These are phyloP conservation scores for Euborellia annulipes DNA, from an alignment of 1,140 invertebrate genomes.

Conservation along the genomic window DNA sequence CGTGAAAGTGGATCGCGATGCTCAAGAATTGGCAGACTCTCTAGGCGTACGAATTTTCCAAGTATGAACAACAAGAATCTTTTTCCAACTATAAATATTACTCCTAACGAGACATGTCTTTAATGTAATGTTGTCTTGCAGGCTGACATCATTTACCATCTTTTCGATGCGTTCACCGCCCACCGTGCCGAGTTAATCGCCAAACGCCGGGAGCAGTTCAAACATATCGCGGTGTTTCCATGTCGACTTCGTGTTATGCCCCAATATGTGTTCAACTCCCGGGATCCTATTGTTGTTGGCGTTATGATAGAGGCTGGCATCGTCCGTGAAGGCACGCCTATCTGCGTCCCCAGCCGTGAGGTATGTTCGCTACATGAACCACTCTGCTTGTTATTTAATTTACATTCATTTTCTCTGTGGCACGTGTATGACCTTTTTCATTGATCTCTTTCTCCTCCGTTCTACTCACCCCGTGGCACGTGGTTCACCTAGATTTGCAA, in stretches of 20 bases:
- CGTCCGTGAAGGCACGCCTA: constrained; percentile 87
- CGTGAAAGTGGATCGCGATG: constrained; percentile 94
- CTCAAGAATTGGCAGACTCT: constrained; percentile 90
- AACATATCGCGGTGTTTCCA: constrained; percentile 94
- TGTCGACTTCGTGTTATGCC: constrained; percentile 80
- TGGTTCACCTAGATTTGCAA: too few relatives aligned
- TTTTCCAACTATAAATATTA: too few relatives aligned
- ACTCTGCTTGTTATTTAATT: too few relatives aligned
- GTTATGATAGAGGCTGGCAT: constrained; percentile 92
- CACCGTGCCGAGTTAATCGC: constrained; percentile 89
- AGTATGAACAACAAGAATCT: too few relatives aligned
- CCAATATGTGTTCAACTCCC: constrained; percentile 91
- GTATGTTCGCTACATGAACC: too few relatives aligned
- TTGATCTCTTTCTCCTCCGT: too few relatives aligned
- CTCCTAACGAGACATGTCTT: too few relatives aligned
- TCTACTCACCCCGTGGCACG: too few relatives aligned
- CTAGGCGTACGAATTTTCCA: constrained; percentile 88
- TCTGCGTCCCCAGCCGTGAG: constrained; percentile 93
- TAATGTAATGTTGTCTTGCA: constrained; percentile 27
- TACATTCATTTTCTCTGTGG: too few relatives aligned
- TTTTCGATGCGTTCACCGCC: constrained; percentile 94
- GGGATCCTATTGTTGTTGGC: constrained; percentile 94
- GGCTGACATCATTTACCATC: constrained; percentile 99
- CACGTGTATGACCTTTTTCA: too few relatives aligned
- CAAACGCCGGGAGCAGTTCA: constrained; percentile 87